Conservation (phyloP, 2,113 vertebrate species). For the Boleophthalmus pectinirostris region DNA sequence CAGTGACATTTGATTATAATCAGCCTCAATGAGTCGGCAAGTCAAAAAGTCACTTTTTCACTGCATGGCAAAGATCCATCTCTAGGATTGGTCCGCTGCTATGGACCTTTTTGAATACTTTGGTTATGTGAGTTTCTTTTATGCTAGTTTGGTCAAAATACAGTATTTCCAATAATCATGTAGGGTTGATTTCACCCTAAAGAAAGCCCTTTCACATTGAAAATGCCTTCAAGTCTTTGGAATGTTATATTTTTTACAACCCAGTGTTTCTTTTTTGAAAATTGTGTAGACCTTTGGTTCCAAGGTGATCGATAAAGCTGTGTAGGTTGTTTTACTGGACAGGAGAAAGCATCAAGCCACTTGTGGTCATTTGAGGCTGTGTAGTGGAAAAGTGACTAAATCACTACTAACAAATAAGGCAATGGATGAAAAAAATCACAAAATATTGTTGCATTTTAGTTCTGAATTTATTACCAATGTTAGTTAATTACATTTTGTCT, state of each 20-base stretch:
- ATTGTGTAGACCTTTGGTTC: background rate
- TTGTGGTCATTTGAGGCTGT: background rate
- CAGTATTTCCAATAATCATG: background rate
- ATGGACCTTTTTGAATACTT: background rate
- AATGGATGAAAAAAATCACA: background rate
- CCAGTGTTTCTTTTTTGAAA: conserved; percentile 7
- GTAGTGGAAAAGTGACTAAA: conserved; percentile 8
- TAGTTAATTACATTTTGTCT: conserved; percentile 46
- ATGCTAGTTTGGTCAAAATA: background rate
- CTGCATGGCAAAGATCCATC: background rate
- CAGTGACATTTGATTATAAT: background rate
- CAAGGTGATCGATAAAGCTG: background rate
- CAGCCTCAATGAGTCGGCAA: background rate
- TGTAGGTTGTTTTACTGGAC: background rate
- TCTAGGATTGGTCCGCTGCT: background rate
- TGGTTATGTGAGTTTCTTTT: background rate
- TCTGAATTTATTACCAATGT: conserved; percentile 17
- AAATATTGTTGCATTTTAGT: background rate
- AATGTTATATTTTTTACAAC: background rate
- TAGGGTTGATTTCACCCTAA: background rate
- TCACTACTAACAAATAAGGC: background rate
- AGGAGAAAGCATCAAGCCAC: background rate
- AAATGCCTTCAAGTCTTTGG: conserved; percentile 6
- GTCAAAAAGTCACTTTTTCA: conserved; percentile 6
- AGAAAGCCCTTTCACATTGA: conserved; percentile 1